Base-by-base conservation (phyloP, 1,140 invertebrate genomes). In the Drosophila baimaii region DNA sequence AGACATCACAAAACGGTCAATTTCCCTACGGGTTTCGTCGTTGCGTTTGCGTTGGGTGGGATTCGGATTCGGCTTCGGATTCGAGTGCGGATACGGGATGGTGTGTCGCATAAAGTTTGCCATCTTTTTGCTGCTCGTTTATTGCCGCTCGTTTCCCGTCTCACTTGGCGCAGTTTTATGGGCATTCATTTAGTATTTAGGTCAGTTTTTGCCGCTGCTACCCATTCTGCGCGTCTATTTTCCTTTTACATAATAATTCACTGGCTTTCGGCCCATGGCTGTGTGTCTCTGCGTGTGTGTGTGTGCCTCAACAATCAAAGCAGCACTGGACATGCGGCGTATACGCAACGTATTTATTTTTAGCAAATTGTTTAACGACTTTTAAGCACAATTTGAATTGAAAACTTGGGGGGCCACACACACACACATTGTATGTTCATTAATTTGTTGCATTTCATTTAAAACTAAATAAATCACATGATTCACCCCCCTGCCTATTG, bases 331-430 rank as follows among this genome's bases (percentile, higher is more conserved):
- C 59, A 85, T 39, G 74, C 74, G 56, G 64, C 81, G 84, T 72
- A 80, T 88, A 80, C 84, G 84, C 85, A 88, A 89, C 27, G 44
- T 43, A 27, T 88, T 80, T 88, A 88, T 88, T 89, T 88, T 81
- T 88, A 88, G 84, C 69, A 88, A 88, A 88, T 89, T 89, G 81
- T 78, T 88, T 89, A 89, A 88, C 73, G 77, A 89, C 85, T 63
- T 81, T 72, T 59, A 76, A 52, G 55, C 59, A 56, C 59, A 75
- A 57, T 57, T 57, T 75, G 72, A 64, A 75, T 64, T 56, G 43
- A 64, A 54, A 55, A 46, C 31, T 44, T 25, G n/a, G 8, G 0
- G 9, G 19, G 25, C 5, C 12, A 31, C n/a, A 10, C 9, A 31
- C 35, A 33, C 44, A 70, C n/a, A 37, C 47, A 56, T 56, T 64